Conservation (phyloP, 35 echinoderm and acorn worm species). For the Apostichopus japonicus region DNA sequence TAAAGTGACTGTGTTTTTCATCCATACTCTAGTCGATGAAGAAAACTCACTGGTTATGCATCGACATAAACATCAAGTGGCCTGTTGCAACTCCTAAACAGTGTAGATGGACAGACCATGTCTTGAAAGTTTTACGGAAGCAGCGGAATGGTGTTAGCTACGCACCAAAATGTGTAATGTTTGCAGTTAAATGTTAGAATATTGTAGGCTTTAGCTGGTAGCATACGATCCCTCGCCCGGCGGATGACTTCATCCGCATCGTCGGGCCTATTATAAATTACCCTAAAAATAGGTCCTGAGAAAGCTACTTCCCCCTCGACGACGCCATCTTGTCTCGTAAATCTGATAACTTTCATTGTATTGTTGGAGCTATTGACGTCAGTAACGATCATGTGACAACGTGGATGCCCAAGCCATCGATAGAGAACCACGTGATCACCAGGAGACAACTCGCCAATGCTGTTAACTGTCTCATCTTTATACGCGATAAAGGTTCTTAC, state of each 20-base stretch:
- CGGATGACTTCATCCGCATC: neutral
- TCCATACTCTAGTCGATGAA: no score
- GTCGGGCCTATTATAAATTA: neutral
- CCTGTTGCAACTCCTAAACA: no score
- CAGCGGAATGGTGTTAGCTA: neutral
- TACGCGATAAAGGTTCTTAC: no score
- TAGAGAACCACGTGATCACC: neutral
- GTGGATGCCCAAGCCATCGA: neutral
- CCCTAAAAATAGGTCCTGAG: neutral
- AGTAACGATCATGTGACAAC: constrained; percentile 34
- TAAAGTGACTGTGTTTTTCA: no score
- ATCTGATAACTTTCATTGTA: neutral
- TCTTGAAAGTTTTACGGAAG: no score
- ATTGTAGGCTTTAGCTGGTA: neutral
- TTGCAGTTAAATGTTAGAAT: neutral
- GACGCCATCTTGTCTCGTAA: neutral
- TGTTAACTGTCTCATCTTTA: neutral
- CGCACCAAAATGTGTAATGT: neutral
- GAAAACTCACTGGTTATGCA: no score
- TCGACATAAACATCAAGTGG: no score
- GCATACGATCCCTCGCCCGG: neutral
- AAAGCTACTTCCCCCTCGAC: neutral
- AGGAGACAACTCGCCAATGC: neutral
- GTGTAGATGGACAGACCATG: no score
- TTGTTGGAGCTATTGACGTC: neutral